These are phyloP conservation scores for Mycteria americana DNA, from an alignment of 2,797 vertebrate species.

Conservation along the genomic window DNA sequence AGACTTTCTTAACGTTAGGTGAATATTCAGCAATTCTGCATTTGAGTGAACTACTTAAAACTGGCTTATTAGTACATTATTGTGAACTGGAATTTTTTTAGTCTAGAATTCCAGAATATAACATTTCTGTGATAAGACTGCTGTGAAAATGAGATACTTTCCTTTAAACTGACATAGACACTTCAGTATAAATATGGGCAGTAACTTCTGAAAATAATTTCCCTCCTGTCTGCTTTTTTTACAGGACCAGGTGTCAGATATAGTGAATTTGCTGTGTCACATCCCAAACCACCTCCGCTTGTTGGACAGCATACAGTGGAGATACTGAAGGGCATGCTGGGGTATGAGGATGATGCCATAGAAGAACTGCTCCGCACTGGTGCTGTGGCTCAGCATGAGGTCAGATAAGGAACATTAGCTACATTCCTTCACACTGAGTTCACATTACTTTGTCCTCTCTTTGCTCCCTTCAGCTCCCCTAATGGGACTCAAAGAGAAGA, in stretches of 20 bases:
- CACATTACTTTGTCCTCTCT: conserved; percentile 26
- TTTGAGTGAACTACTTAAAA: background rate
- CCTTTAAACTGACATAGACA: background rate
- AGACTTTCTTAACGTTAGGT: rapidly evolving
- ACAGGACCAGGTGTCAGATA: conserved; percentile 85
- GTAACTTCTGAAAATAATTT: background rate
- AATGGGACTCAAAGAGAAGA: conserved; percentile 32
- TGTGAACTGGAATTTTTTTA: background rate
- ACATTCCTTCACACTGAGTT: conserved; percentile 31
- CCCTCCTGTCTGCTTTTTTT: background rate
- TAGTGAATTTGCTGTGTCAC: conserved; percentile 76
- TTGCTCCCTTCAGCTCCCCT: conserved; percentile 38
- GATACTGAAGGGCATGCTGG: conserved; percentile 77
- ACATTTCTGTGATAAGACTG: background rate
- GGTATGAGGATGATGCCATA: conserved; percentile 77
- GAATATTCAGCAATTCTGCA: background rate
- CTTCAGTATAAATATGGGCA: background rate
- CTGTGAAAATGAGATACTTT: background rate
- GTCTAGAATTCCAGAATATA: background rate
- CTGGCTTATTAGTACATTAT: background rate
- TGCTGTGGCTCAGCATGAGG: conserved; percentile 76
- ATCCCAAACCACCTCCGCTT: conserved; percentile 78
- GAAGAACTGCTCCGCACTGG: conserved; percentile 71
- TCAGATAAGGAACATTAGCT: conserved; percentile 64
- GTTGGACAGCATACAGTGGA: conserved; percentile 84